phyloP scores from a whole-genome alignment of 2,888 invertebrate species.

The Sinodicranocentrus sp. region DNA sequence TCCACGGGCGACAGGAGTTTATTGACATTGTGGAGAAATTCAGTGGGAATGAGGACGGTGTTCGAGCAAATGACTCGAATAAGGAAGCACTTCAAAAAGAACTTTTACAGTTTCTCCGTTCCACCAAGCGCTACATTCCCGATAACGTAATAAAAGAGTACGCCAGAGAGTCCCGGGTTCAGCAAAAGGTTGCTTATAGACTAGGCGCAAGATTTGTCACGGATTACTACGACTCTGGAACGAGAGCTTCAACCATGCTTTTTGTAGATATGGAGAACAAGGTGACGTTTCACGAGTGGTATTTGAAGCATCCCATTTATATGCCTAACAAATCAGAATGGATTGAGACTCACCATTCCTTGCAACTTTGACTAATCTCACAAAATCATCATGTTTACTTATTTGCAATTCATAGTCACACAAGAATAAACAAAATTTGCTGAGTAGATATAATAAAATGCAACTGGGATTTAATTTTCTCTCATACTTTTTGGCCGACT shows the following conservation, averaged over 20 bases:
- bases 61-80: conserved; percentile 23
- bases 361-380: no score
- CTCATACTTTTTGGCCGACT: no score
- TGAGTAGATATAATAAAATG: no score
- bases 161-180: conserved; percentile 25
- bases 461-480: no score
- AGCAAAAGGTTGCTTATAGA: conserved; percentile 28
- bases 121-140: conserved; percentile 26
- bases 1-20: conserved; percentile 31
- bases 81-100: conserved; percentile 18
- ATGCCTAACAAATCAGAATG: conserved; percentile 77
- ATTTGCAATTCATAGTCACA: no score
- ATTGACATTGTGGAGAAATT: conserved; percentile 20
- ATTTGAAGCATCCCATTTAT: conserved; percentile 79
- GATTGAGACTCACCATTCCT: conserved; percentile 52
- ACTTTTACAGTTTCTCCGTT: conserved; percentile 40
- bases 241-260: conserved; percentile 85
- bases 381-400: no score
- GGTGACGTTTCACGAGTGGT: conserved; percentile 84
- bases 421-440: no score
- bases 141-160: conserved; percentile 41
- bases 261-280: conserved; percentile 83
- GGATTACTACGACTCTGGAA: conserved; percentile 44
- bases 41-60: conserved; percentile 16
- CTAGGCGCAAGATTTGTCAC: conserved; percentile 43